These are phyloP conservation scores for Oncorhynchus masou DNA, from an alignment of 2,113 vertebrate species.

Conservation along the genomic window DNA sequence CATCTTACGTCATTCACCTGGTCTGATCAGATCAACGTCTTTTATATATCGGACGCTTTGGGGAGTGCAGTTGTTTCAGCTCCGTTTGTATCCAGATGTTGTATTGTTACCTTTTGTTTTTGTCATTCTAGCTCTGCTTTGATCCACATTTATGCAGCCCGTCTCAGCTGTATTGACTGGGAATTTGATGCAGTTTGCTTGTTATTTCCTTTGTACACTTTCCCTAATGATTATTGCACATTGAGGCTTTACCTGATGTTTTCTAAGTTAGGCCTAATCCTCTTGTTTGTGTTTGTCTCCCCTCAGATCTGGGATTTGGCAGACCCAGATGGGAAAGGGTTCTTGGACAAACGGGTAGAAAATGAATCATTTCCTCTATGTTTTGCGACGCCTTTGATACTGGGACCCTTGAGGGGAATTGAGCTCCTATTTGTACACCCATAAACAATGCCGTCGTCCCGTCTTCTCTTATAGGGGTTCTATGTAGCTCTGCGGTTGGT, in stretches of 20 bases:
- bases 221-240: too few relatives aligned
- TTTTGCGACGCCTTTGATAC: too few relatives aligned
- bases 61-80: too few relatives aligned
- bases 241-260: background rate
- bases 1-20: background rate
- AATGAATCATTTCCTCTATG: background rate
- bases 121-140: background rate
- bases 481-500: conserved; percentile 88
- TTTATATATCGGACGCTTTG: too few relatives aligned
- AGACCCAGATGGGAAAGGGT: conserved; percentile 96
- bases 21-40: background rate
- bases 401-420: too few relatives aligned
- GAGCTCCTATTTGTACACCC: too few relatives aligned
- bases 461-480: conserved; percentile 81
- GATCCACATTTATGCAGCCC: background rate
- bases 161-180: background rate
- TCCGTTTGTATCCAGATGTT: too few relatives aligned
- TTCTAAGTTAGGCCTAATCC: background rate
- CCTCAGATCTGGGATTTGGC: conserved; percentile 97
- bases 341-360: conserved; percentile 92
- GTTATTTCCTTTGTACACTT: background rate
- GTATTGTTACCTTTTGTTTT: background rate
- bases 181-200: background rate
- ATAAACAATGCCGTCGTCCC: conserved; percentile 1
- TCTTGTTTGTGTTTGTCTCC: conserved; percentile 28